Base-by-base conservation (phyloP, 2,888 invertebrate species). In the Elegia similella region DNA sequence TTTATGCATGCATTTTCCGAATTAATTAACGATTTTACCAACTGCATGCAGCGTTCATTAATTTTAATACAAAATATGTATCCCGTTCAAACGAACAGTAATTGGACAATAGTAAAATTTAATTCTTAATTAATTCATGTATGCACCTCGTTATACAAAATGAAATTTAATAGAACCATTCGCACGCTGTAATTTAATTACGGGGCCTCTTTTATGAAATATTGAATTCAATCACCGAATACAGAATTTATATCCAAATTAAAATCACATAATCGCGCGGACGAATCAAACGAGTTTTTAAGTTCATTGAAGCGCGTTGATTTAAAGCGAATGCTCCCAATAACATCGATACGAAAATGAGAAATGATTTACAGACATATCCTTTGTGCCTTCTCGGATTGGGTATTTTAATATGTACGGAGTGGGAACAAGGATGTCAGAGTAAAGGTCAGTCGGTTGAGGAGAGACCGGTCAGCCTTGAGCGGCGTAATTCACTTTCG, bases 391-490 rank as follows among this genome's bases (percentile, higher is more conserved):
- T 53, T 53, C 29, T 53, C 52, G 42, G 29, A 53, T 53, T 53
- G 42, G 71, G 75, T 74, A 77, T 83, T 79, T 80, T 73, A 73
- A 80, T 82, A 78, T 75, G 75, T 75, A 71, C 76, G 70, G 48
- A 32, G 48, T 48, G 75, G 84, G 82, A 87, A 88, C 89, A 83
- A 88, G 89, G 89, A 89, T 89, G 87, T 86, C 81, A 80, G 80
- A 81, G 80, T 71, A 89, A 91, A 91, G 91, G 90, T 89, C 86
- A 86, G 82, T 83, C 78, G 84, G 83, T 84, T 84, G 86, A 89
- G 86, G 83, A 83, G 85, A 85, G 85, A 90, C 90, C 83, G 84
- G 90, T 87, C 90, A 88, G 82, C 90, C 90, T 91, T 91, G 90
- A 75, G 77, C 73, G 66, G 75, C 76, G 82, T 86, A 84, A 82